Base-by-base conservation (phyloP, 1,140 invertebrate species). In the Nephila pilipes region DNA sequence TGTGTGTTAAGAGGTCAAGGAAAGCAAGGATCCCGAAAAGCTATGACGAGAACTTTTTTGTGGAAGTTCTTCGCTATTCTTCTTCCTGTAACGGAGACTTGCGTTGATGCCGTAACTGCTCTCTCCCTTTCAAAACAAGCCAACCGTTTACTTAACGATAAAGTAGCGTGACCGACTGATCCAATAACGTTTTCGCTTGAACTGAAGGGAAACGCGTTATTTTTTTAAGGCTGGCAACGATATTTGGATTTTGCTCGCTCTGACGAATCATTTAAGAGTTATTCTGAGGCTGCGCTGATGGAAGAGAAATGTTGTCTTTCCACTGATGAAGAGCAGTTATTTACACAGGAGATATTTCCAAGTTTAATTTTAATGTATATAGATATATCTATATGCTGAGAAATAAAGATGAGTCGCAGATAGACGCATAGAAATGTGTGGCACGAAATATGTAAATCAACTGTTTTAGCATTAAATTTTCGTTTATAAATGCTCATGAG, bases 171-270 rank as follows among this genome's bases (percentile, higher is more conserved):
- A 83, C 46, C 79, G 46, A 83, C 18, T 83, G 81, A 83, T 83
- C 81, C 81, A 46, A 46, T 55, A 83, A 83, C 46, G 46, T 57
- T 83, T 80, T 65, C 32, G 10, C 12, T 55, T 5, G 25, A 83
- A 57, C 81, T 55, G 10, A 83, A 55, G 54, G 29, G 69, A 65
- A 46, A 22, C 6, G 25, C 20, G 12, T 83, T 81, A 55, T 94
- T 95, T 96, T 92, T 92, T 95, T 32, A 87, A 94, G 81, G 79
- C 46, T 36, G 79, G 36, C 29, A 55, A 46, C 22, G 38, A 16
- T n/a, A 57, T 54, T 29, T 83, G 22, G 25, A 55, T 83, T 55
- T 46, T 83, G 22, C 22, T 83, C 46, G 1, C 46, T 57, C 46
- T 25, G n/a, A 10, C 14, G 32, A 20, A 79, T 36, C 69, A 25